Evolutionary conservation across 2,888 invertebrate genomes (phyloP).

Genomic region (Drosophila histrio): DNA sequence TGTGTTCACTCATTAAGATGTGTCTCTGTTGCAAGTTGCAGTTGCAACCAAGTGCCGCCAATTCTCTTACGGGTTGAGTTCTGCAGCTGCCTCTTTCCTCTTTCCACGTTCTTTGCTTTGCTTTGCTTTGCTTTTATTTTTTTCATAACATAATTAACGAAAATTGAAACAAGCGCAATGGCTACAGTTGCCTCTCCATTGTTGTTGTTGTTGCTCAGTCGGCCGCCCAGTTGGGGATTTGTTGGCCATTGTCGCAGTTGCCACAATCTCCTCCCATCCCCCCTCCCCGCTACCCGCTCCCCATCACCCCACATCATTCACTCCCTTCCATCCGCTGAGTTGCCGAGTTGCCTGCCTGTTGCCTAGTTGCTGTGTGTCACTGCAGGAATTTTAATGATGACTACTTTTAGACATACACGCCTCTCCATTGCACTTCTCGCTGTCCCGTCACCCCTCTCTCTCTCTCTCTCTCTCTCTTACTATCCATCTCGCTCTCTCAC

Average conservation of each 20-base stretch:
- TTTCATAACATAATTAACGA: conserved; percentile 75
- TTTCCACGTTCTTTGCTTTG: neutral
- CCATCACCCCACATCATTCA: neutral
- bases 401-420: conserved; percentile 80
- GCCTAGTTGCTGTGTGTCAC: conserved; percentile 66
- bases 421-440: conserved; percentile 56
- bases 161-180: conserved; percentile 64
- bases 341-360: conserved; percentile 14
- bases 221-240: conserved; percentile 75
- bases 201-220: conserved; percentile 35
- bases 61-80: neutral
- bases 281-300: neutral
- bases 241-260: conserved; percentile 56
- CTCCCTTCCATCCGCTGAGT: neutral
- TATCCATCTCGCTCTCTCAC: neutral
- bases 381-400: conserved; percentile 81
- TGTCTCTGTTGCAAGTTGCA: conserved; percentile 25
- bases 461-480: neutral
- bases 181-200: conserved; percentile 49
- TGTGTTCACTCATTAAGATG: conserved; percentile 59
- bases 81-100: neutral
- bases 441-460: neutral
- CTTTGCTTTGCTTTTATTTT: conserved; percentile 6
- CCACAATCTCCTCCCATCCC: neutral
- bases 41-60: conserved; percentile 3